Percentiles rank a stretch among this genome's conserved stretches.
Evolutionary conservation across 2,888 invertebrate species (phyloP).

Genomic region (Lutraria lutraria): DNA sequence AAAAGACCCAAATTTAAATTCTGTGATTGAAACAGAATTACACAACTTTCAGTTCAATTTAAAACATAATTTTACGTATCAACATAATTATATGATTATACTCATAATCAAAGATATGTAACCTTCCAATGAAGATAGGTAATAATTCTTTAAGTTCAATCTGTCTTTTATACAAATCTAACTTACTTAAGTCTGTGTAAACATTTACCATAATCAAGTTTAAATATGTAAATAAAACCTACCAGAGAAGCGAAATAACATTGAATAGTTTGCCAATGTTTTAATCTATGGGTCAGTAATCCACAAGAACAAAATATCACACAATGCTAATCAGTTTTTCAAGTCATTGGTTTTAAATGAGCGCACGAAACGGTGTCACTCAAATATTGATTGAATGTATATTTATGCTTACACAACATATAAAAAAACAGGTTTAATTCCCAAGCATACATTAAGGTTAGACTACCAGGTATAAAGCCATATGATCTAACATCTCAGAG

Average conservation of each 20-base stretch:
- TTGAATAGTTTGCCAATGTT: background rate
- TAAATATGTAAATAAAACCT: slow-evolving; percentile 12
- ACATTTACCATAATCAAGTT: background rate
- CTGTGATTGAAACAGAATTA: background rate
- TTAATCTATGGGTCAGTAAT: slow-evolving; percentile 19
- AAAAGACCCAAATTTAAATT: too few species aligned
- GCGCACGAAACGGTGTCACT: slow-evolving; percentile 35
- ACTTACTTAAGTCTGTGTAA: background rate
- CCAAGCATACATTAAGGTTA: background rate
- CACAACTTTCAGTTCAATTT: background rate
- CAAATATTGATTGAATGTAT: slow-evolving; percentile 29
- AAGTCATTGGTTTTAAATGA: slow-evolving; percentile 46
- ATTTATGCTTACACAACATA: slow-evolving; percentile 16
- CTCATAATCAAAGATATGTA: background rate
- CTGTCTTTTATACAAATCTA: slow-evolving; percentile 8
- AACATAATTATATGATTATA: background rate
- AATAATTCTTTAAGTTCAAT: background rate
- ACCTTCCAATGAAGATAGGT: background rate
- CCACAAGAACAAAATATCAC: background rate
- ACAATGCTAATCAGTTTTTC: slow-evolving; percentile 26
- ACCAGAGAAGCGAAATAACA: slow-evolving; percentile 12
- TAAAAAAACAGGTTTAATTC: slow-evolving; percentile 12
- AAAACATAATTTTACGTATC: background rate
- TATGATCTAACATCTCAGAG: background rate
- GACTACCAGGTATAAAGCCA: background rate